phyloP scores from a whole-genome alignment of 2,113 vertebrate genomes.

The Nothocercus julius region DNA sequence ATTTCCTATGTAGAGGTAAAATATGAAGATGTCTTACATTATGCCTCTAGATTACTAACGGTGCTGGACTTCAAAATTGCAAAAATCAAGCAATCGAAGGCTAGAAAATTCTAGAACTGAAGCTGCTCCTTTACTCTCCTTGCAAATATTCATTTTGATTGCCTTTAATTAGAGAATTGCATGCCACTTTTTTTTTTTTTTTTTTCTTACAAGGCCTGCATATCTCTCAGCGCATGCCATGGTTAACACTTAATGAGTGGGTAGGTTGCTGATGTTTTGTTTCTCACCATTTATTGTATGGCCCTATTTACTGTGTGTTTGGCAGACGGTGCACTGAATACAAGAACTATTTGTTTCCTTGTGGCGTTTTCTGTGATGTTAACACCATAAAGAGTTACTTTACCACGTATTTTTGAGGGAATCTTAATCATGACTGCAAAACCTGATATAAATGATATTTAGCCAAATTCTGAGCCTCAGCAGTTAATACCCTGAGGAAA shows the following conservation, averaged over 20 bases:
- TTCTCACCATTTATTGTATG: slow-evolving; percentile 56
- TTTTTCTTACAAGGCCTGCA: not conserved
- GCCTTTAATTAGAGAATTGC: slow-evolving; percentile 36
- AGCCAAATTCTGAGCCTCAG: not conserved
- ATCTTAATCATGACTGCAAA: not conserved
- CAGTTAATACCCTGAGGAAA: not conserved
- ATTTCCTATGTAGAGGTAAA: not conserved
- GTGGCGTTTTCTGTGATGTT: not conserved
- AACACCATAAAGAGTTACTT: not conserved
- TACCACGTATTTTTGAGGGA: not conserved
- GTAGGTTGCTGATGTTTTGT: slow-evolving; percentile 64
- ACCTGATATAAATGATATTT: not conserved
- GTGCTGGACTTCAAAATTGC: not conserved
- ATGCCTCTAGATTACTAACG: not conserved
- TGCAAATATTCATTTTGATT: slow-evolving; percentile 40
- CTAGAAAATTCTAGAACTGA: not conserved
- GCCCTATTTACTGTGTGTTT: slow-evolving; percentile 44
- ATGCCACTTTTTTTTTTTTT: not conserved
- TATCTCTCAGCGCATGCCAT: slow-evolving; percentile 3
- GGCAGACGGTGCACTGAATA: slow-evolving; percentile 49
- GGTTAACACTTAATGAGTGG: slow-evolving; percentile 60
- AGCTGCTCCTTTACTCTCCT: not conserved
- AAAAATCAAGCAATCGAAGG: not conserved
- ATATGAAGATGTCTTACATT: not conserved
- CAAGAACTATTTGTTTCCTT: slow-evolving; percentile 26